Base-by-base conservation (phyloP, 1,140 invertebrate genomes). In the Sitobion miscanthi region DNA sequence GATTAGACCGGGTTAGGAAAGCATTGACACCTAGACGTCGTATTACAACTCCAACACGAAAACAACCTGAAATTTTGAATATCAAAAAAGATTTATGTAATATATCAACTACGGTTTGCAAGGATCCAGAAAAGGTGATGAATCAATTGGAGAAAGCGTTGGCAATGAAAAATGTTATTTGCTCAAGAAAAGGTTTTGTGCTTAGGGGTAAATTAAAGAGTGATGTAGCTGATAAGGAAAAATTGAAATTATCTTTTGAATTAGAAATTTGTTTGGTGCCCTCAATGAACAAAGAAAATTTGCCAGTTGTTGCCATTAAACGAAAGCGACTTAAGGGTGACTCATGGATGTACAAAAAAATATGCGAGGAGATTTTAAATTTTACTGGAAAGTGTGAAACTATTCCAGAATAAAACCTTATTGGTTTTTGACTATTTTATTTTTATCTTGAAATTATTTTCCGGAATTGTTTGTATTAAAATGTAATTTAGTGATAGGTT, bases 271-370 rank as follows among this genome's bases (percentile, higher is more conserved):
- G 98, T 95, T 95, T 96, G 23, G 95, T 97, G 23, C 96, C 96
- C 93, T 95, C 94, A 94, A 94, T 93, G 86, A 93, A 93, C 45
- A 85, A n/a, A 57, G 77, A 93, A 38, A 93, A 85, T 45, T 90
- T 93, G 21, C 94, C 94, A 4, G 95, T 96, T 54, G 96, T 98
- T 57, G 97, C 97, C 38, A 97, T 98, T 54, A 95, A 96, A 94
- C 96, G 98, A 77, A 98, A 98, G 94, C 95, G 98, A 93, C 96
- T 98, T 2, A 97, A 97, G 95, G 98, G 98, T 6, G 97, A 98
- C 95, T 96, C 97, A 6, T 98, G 98, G 97, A 96, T 97, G 93
- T 98, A 98, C 95, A 98, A 98, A 95, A 96, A 96, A 94, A 96
- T 98, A n/a, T 98, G 97, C 94, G 98, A 98, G 95, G 97, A 98